These are phyloP conservation scores for Austrofundulus limnaeus DNA, from an alignment of 2,113 vertebrate genomes.

Conservation along the genomic window DNA sequence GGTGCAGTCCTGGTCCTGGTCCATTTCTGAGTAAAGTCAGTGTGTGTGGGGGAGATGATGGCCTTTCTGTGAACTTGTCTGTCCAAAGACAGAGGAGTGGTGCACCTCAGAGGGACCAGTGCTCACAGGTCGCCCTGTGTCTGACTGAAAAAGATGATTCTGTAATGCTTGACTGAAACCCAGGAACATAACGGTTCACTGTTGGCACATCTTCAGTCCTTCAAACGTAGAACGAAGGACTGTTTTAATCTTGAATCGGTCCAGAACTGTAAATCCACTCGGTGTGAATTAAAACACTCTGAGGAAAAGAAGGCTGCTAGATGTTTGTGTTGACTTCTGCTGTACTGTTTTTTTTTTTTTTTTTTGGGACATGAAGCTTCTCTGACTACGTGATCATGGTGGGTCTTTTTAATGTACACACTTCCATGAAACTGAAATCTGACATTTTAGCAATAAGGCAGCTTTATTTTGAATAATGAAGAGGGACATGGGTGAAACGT, in stretches of 20 bases:
- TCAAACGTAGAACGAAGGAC: no score
- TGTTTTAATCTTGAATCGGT: no score
- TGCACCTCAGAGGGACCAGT: background rate
- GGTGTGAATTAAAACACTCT: no score
- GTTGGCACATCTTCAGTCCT: no score
- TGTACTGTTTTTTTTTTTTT: no score
- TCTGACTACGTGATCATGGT: background rate
- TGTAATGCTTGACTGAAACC: no score
- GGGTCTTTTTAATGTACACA: background rate
- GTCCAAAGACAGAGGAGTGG: background rate
- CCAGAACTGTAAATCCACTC: no score
- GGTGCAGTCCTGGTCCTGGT: background rate
- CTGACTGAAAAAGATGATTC: no score
- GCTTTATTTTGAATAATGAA: constrained; percentile 40
- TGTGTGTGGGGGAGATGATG: background rate
- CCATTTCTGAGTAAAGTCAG: background rate
- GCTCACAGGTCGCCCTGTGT: no score
- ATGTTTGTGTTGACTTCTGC: background rate
- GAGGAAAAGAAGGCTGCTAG: constrained; percentile 3
- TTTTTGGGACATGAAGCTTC: no score
- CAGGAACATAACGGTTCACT: no score
- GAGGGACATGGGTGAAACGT: background rate
- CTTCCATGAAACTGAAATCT: constrained; percentile 22
- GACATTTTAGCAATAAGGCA: constrained; percentile 60
- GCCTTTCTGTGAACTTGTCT: background rate